A percentile compares a stretch with the other conserved stretches of the same genome.
phyloP scores from a whole-genome alignment of 2,888 invertebrate genomes.

The Autographa pulchrina region DNA sequence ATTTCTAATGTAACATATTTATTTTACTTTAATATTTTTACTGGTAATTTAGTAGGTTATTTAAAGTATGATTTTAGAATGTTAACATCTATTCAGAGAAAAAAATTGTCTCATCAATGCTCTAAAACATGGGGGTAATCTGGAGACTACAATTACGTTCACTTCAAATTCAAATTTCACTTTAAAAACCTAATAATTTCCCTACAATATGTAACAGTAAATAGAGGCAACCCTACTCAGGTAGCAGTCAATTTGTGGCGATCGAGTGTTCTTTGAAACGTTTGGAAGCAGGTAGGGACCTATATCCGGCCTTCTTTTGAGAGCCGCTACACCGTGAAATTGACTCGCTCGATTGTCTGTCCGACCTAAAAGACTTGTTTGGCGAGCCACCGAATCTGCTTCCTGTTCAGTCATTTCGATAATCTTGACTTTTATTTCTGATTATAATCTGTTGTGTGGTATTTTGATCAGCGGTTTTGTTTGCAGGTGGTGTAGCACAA shows the following conservation, averaged over 20 bases:
- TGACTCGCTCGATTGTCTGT: conserved; percentile 81
- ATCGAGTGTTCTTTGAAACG: conserved; percentile 65
- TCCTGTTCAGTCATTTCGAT: conserved; percentile 50
- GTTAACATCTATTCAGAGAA: too few relatives aligned
- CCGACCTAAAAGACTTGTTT: conserved; percentile 73
- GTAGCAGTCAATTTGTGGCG: conserved; percentile 70
- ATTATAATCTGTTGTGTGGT: conserved; percentile 1
- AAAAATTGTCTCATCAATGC: too few relatives aligned
- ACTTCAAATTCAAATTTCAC: conserved; percentile 34
- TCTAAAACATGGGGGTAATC: too few relatives aligned
- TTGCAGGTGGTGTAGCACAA: not conserved
- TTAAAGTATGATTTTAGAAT: too few relatives aligned
- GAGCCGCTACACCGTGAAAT: conserved; percentile 79
- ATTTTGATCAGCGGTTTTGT: not conserved
- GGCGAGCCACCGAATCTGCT: conserved; percentile 43
- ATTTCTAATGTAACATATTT: too few relatives aligned
- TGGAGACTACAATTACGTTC: conserved; percentile 12
- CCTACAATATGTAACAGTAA: conserved; percentile 47
- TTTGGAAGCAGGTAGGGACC: conserved; percentile 69
- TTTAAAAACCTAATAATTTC: conserved; percentile 28
- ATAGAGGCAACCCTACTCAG: conserved; percentile 55
- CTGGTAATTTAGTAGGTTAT: too few relatives aligned
- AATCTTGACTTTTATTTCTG: conserved; percentile 58
- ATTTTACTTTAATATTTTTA: too few relatives aligned
- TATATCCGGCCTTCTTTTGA: conserved; percentile 72